phyloP scores from a whole-genome alignment of 1,140 invertebrate species.

The Zaprionus ghesquierei region DNA sequence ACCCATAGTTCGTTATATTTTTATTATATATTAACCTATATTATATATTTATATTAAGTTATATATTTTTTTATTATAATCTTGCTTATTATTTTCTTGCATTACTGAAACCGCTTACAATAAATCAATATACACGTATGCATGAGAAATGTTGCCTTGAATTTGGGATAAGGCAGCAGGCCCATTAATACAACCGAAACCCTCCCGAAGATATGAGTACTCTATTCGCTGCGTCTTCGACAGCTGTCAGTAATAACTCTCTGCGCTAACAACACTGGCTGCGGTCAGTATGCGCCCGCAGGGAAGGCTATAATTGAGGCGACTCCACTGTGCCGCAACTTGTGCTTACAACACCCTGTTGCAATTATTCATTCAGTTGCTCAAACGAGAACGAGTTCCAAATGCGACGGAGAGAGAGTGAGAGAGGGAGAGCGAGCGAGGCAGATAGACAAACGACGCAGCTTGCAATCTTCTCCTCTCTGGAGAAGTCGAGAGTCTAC shows the following conservation, averaged over 20 bases:
- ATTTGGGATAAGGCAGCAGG: not conserved
- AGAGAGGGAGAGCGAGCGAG: not conserved
- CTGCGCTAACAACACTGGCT: not conserved
- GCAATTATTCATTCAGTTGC: conserved; percentile 70
- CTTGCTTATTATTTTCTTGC: too few relatives aligned
- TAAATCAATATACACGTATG: not conserved
- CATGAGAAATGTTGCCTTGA: not conserved
- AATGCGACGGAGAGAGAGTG: not conserved
- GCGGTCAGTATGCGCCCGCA: not conserved
- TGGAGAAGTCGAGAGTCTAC: conserved; percentile 43
- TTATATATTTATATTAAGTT: too few relatives aligned
- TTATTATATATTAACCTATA: too few relatives aligned
- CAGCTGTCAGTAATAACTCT: conserved; percentile 22
- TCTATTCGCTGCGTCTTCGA: not conserved
- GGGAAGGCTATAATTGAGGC: conserved; percentile 33
- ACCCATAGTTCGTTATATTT: too few relatives aligned
- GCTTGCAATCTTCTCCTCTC: conserved; percentile 31
- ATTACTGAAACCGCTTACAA: not conserved
- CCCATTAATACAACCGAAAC: not conserved
- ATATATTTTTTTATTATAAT: too few relatives aligned
- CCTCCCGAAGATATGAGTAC: not conserved
- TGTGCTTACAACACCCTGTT: conserved; percentile 60
- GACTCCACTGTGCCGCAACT: conserved; percentile 29
- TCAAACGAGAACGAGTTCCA: conserved; percentile 19
- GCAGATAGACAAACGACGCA: not conserved